phyloP scores from a whole-genome alignment of 1,140 invertebrate species.

The Ericerus pela region DNA sequence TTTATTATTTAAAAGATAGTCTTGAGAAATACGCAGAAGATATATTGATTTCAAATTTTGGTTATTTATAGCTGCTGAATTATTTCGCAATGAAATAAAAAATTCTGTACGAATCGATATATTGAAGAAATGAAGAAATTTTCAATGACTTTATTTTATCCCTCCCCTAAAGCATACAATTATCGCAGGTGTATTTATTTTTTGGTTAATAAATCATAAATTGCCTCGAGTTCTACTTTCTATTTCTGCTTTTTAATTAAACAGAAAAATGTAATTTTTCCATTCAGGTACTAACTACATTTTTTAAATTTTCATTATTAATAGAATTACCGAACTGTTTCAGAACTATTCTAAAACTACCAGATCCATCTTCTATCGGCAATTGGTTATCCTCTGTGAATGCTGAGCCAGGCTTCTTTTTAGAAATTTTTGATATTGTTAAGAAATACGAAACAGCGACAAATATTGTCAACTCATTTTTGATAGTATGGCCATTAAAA shows the following conservation, averaged over 20 bases:
- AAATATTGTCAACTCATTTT: neutral
- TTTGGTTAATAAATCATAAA: neutral
- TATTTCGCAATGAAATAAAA: no score
- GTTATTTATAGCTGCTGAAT: no score
- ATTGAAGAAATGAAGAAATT: neutral
- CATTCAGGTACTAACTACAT: neutral
- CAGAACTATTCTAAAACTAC: neutral
- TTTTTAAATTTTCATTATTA: neutral
- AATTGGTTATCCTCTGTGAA: neutral
- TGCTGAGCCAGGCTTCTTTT: neutral
- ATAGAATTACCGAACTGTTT: neutral
- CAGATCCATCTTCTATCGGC: neutral
- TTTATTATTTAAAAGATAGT: no score
- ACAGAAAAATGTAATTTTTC: neutral
- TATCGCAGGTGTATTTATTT: neutral
- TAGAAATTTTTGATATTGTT: neutral
- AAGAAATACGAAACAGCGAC: neutral
- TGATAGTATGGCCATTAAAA: neutral
- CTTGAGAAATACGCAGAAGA: no score
- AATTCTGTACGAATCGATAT: no score
- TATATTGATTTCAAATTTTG: no score
- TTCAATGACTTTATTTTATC: neutral
- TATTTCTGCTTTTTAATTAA: neutral
- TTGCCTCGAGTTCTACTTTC: neutral
- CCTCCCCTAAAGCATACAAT: neutral